Evolutionary conservation across 2,113 vertebrate genomes (phyloP).

Genomic region (Nicator chloris): DNA sequence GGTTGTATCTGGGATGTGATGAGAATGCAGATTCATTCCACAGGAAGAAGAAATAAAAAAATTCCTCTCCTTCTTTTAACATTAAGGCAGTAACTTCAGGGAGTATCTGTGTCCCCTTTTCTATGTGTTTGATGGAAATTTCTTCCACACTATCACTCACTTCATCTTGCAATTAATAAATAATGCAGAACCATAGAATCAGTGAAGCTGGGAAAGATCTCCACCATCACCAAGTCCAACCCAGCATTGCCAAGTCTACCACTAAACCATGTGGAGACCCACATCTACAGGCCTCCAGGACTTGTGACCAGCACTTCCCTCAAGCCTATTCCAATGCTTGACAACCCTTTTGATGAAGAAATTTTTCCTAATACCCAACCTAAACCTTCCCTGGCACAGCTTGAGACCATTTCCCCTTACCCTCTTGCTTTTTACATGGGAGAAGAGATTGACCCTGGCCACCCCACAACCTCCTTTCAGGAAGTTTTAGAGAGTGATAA

Average conservation of each 20-base stretch:
- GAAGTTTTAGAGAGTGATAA: too few species aligned
- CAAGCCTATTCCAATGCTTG: neutral
- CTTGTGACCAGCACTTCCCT: neutral
- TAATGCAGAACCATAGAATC: neutral
- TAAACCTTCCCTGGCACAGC: neutral
- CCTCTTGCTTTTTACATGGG: fast-evolving
- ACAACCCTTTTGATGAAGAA: neutral
- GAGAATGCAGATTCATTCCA: neutral
- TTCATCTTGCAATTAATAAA: neutral
- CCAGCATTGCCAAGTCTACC: neutral
- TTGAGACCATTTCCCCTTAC: neutral
- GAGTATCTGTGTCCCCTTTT: neutral
- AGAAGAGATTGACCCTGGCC: neutral
- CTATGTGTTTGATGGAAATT: neutral
- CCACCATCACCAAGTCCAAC: fast-evolving
- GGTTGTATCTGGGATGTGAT: neutral
- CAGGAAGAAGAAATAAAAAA: neutral
- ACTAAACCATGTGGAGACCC: neutral
- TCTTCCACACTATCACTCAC: neutral
- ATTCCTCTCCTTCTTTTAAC: neutral
- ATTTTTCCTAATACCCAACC: neutral
- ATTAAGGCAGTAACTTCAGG: neutral
- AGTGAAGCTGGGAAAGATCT: neutral
- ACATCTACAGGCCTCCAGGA: neutral
- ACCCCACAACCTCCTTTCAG: neutral